Conservation (phyloP, 2,113 vertebrate genomes). For the Protomyctophum bolini region DNA sequence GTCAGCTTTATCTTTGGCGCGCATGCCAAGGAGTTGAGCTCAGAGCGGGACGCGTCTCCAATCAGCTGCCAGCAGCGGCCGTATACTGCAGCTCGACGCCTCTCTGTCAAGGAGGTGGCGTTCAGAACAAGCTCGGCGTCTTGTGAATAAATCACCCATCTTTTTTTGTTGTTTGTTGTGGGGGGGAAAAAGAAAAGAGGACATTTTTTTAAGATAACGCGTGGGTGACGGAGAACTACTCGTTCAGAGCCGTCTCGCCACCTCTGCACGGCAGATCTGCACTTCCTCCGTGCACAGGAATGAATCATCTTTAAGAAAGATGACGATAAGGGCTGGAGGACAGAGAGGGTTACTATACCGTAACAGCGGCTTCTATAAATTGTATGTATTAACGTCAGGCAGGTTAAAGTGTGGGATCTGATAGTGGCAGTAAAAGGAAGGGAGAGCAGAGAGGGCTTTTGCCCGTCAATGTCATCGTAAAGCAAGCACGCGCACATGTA, state of each 20-base stretch:
- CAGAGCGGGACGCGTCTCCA: slow-evolving; percentile 35
- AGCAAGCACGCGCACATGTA: slow-evolving; percentile 17
- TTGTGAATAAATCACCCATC: slow-evolving; percentile 42
- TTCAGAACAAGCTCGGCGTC: slow-evolving; percentile 11
- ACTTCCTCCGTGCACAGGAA: slow-evolving; percentile 16
- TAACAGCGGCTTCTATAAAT: slow-evolving; percentile 31
- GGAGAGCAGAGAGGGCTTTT: slow-evolving; percentile 45
- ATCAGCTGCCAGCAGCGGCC: slow-evolving; percentile 39
- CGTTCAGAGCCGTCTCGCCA: slow-evolving; percentile 19
- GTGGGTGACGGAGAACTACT: slow-evolving; percentile 19
- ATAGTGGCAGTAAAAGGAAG: slow-evolving; percentile 54
- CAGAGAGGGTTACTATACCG: slow-evolving; percentile 28
- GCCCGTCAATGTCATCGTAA: slow-evolving; percentile 59
- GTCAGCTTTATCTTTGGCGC: slow-evolving; percentile 1
- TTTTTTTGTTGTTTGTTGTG: too few relatives aligned
- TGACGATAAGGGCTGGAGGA: slow-evolving; percentile 22
- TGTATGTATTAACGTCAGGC: slow-evolving; percentile 28
- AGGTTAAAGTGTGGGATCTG: slow-evolving; percentile 63
- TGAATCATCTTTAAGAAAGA: slow-evolving; percentile 51
- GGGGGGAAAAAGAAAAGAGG: too few relatives aligned
- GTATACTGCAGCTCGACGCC: slow-evolving; percentile 9
- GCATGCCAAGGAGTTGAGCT: slow-evolving; percentile 33
- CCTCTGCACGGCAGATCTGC: slow-evolving; percentile 11
- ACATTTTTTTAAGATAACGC: slow-evolving; percentile 29
- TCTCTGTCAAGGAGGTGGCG: slow-evolving; percentile 21